Base-by-base conservation (phyloP, 2,888 invertebrate genomes). In the Eudemis profundana region DNA sequence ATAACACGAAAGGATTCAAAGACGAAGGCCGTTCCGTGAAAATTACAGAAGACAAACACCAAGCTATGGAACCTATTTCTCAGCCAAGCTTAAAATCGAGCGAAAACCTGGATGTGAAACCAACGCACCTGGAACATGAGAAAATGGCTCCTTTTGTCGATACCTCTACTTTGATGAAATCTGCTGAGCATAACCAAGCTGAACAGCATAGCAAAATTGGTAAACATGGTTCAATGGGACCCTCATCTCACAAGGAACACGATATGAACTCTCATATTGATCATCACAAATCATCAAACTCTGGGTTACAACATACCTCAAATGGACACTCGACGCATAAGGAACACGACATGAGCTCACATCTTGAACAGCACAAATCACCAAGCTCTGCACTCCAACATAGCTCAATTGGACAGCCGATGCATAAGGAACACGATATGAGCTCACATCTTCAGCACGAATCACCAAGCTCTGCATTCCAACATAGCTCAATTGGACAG, bases 161-260 rank as follows among this genome's bases (percentile, higher is more conserved):
- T 33, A 64, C 64, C 4, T 61, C 66, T 5, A 38, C 40, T n/a
- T 61, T 66, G 15, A 70, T 68, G 68, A 70, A 70, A 14, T 53
- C 68, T 40, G 67, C 53, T 5, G 69, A 67, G 12, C 57, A 53
- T n/a, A 40, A 10, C 15, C 33, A 50, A 60, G 36, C 59, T n/a
- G 42, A 59, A 12, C 47, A 49, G 8, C 38, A 19, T 17, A 51
- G 19, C 7, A 12, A 21, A 12, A 21, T 17, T 15, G 29, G 46
- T 21, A 36, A 46, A 17, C 14, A 42, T 17, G 12, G 44, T 44
- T 14, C 21, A 57, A 36, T 10, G 36, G 17, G 44, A 36, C 47
- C 3, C 29, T 33, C 12, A 33, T 15, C 40, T n/a, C 14, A 51
- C 19, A 49, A 21, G 40, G 47, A 49, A 29, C 49, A 47, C 2